These are phyloP conservation scores for Gastrophryne carolinensis DNA, from an alignment of 2,797 vertebrate species.

Conservation along the genomic window DNA sequence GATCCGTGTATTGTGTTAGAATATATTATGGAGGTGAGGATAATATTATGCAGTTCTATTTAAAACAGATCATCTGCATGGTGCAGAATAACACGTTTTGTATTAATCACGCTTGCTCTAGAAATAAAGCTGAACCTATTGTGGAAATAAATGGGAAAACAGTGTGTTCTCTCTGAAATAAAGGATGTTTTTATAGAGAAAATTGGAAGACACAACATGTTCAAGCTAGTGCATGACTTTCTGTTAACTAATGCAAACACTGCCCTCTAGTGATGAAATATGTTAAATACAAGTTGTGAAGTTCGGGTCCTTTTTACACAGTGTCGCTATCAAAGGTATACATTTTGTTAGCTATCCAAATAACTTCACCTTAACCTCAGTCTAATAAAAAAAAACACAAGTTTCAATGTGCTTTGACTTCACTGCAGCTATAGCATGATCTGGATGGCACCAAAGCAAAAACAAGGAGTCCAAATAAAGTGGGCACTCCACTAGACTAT, in stretches of 20 bases:
- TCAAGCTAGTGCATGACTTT: background rate
- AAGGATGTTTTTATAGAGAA: background rate
- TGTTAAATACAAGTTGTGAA: background rate
- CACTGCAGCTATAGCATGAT: too few relatives aligned
- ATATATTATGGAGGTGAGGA: too few relatives aligned
- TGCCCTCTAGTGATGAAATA: slow-evolving; percentile 26
- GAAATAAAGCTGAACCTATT: background rate
- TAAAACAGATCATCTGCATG: background rate
- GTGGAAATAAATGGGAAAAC: background rate
- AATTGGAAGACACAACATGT: background rate
- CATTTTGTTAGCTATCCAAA: too few relatives aligned
- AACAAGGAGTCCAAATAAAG: too few relatives aligned
- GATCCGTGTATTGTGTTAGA: background rate
- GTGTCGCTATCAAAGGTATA: too few relatives aligned
- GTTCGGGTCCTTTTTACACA: too few relatives aligned
- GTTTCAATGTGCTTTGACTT: too few relatives aligned
- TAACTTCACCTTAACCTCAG: too few relatives aligned
- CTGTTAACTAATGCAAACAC: background rate
- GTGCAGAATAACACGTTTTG: background rate
- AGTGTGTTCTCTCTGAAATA: background rate
- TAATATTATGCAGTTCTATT: too few relatives aligned
- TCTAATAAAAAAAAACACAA: too few relatives aligned
- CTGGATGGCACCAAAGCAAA: too few relatives aligned
- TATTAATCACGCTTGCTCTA: background rate
- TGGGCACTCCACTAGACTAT: too few relatives aligned